A percentile compares a stretch with the other conserved stretches of the same genome.
Evolutionary conservation across 2,113 vertebrate genomes (phyloP).

Genomic region (Helogale parvula): DNA sequence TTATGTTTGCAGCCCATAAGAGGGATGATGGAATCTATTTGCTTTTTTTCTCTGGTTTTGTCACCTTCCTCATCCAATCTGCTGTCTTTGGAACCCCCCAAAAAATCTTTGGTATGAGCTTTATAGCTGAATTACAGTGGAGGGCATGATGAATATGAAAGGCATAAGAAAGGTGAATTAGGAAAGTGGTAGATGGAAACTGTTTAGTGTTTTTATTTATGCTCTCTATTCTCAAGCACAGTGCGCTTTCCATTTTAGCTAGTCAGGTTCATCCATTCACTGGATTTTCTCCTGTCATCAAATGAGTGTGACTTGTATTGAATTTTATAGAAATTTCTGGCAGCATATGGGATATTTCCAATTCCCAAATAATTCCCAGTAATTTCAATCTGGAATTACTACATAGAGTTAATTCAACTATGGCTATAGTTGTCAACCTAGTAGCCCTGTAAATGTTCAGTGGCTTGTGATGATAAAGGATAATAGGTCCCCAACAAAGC

Average conservation of each 20-base stretch:
- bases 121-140: constrained; percentile 63
- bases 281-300: constrained; percentile 60
- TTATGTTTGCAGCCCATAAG: constrained; percentile 37
- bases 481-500: background rate
- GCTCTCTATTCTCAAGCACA: constrained; percentile 2
- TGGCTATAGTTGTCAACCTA: background rate
- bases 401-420: background rate
- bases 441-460: background rate
- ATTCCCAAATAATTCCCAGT: constrained; percentile 1
- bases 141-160: constrained; percentile 44
- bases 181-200: constrained; percentile 54
- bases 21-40: constrained; percentile 44
- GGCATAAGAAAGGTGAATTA: constrained; percentile 48
- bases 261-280: constrained; percentile 52
- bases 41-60: constrained; percentile 46
- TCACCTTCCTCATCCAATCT: constrained; percentile 48
- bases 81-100: constrained; percentile 45
- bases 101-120: background rate
- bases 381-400: constrained; percentile 44
- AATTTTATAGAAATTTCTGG: constrained; percentile 60
- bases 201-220: constrained; percentile 64
- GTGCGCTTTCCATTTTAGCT: constrained; percentile 56
- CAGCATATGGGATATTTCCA: constrained; percentile 14
- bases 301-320: constrained; percentile 51
- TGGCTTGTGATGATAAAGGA: constrained; percentile 16